Base-by-base conservation (phyloP, 2,113 vertebrate genomes). In the Megaceryle torquata region DNA sequence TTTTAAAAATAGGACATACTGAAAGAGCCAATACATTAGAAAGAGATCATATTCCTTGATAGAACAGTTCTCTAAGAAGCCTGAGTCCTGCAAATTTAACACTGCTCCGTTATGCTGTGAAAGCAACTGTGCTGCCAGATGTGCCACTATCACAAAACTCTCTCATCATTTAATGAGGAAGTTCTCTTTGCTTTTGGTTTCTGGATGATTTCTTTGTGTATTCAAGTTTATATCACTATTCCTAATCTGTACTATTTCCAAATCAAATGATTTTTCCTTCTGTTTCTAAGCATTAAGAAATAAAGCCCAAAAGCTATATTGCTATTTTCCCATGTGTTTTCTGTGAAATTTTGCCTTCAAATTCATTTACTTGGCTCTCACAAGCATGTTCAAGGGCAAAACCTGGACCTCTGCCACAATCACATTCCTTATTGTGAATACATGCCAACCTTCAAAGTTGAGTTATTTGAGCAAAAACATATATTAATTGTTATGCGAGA, bases 391-490 rank as follows among this genome's bases (percentile, higher is more conserved):
- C 67, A 87, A 94, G 91, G 70, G 57, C 81, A 92, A 92, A 93
- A 84, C 17, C 41, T 93, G 93, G 95, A 86, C 88, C 37, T 65
- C 44, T 89, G 95, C 95, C 93, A 89, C 74, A 86, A 54, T 6
- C 12, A 4, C 92, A 96, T 96, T 97, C 95, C 78, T 94, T 33
- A 65, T 7, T 76, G 83, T 37, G 65, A 93, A 93, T 61, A 86
- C 54, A 72, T 43, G 86, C 77, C 92, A 95, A 76, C 80, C 88
- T 94, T 96, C 78, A 89, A 93, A 96, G 88, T 93, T 95, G 53
- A 91, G 74, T 72, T 94, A 93, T 89, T 96, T 91, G 57, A 94
- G 88, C 21, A 95, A 93, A 95, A 96, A 91, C 88, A 92, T 91
- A 85, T 31, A 0, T 88, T 94, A 91, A 90, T 91, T 96, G 82